Evolutionary conservation across 2,797 vertebrate species (phyloP), one percentile per base, ranked within the genome.

Genomic region (Gallinago solitaria): DNA sequence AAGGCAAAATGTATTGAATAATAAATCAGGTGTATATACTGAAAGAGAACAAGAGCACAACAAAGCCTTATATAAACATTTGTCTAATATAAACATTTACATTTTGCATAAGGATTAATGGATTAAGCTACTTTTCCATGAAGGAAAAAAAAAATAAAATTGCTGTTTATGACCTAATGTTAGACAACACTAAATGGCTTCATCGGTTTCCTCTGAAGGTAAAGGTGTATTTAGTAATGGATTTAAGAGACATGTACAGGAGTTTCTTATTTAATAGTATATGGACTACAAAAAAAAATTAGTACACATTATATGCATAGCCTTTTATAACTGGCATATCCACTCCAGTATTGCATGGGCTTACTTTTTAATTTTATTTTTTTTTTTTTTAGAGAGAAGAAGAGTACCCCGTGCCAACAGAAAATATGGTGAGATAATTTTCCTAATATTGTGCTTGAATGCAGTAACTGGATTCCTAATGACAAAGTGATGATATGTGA

Each of bases 41-140:
- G 57, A 84, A 78, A 87, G 41, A 85, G 41, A 92, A 67, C 2
- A 77, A 74, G 11, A 94, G 23, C 17, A 60, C 6, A 70, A 61
- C 41, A 81, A 80, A 65, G 4, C 27, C 45, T 78, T 70, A 91
- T 79, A 64, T 6, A 91, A 95, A 88, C 37, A 39, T 39, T 39
- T 80, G 41, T 47, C 45, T 78, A 76, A 91, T 80, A 65, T 6
- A 91, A 95, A 86, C 7, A 83, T 61, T 95, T 80, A 69, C 27
- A 87, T 78, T 92, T 85, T 93, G 59, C 60, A 5, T 87, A 69
- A 83, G 56, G 54, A 91, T 86, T 91, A 87, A 73, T 33, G 59
- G 33, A 63, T 93, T 88, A 86, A 91, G 56, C 33, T 90, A 45
- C 24, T 81, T 91, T 23, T 60, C 53, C 16, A 1, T 32, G 30